These are phyloP conservation scores for Hycleus phaleratus DNA, from an alignment of 1,140 invertebrate species.

Conservation along the genomic window DNA sequence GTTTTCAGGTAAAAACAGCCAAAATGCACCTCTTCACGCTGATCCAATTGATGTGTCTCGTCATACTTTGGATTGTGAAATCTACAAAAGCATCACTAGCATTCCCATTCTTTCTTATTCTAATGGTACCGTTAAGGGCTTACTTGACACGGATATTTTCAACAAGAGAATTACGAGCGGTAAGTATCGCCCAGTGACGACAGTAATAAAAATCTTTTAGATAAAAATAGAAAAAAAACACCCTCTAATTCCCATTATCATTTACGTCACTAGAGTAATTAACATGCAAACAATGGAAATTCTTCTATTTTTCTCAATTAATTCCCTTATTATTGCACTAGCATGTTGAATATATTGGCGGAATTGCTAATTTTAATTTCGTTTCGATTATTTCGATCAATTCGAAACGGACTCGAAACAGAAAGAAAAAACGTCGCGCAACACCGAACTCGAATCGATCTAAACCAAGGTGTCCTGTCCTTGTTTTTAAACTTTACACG, in stretches of 20 bases:
- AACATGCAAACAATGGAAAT: too few species aligned
- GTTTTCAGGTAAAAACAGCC: slow-evolving; percentile 69
- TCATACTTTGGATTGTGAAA: slow-evolving; percentile 78
- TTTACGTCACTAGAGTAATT: not conserved
- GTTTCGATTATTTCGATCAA: too few species aligned
- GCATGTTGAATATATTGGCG: too few species aligned
- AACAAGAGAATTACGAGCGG: slow-evolving; percentile 69
- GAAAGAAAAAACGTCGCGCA: not conserved
- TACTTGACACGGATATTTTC: slow-evolving; percentile 69
- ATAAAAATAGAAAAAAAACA: too few species aligned
- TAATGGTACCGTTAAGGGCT: slow-evolving; percentile 81
- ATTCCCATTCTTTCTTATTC: slow-evolving; percentile 85
- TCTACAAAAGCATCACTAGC: slow-evolving; percentile 78
- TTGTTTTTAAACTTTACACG: too few species aligned
- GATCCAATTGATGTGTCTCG: slow-evolving; percentile 73
- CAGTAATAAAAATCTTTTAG: too few species aligned
- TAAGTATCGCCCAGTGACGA: slow-evolving; percentile 43
- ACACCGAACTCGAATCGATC: slow-evolving; percentile 4
- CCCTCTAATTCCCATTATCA: not conserved
- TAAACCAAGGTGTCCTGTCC: too few species aligned
- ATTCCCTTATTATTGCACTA: too few species aligned
- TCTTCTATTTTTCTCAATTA: too few species aligned
- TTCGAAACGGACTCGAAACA: too few species aligned
- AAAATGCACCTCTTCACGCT: slow-evolving; percentile 90
- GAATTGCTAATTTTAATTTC: too few species aligned